Percentiles rank a stretch among this genome's conserved stretches.
Evolutionary conservation across 2,797 vertebrate genomes (phyloP).

Genomic region (Nyctibius grandis): DNA sequence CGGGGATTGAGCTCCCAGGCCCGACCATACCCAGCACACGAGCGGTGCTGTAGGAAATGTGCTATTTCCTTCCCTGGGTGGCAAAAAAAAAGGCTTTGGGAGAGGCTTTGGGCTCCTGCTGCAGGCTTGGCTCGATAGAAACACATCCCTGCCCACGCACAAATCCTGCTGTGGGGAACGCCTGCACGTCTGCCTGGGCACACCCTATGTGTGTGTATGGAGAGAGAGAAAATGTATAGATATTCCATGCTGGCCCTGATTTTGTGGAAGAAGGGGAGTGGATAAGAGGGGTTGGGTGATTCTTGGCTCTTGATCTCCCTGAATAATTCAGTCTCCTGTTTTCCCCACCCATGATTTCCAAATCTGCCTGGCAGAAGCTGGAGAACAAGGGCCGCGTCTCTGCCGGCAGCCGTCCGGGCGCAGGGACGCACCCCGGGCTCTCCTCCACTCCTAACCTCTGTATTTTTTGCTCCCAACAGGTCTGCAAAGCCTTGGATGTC

Average conservation of each 20-base stretch:
- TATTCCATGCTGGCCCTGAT: neutral
- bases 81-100: neutral
- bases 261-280: neutral
- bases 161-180: neutral
- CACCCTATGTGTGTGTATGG: accelerated
- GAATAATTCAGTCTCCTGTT: neutral
- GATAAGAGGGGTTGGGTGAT: neutral
- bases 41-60: neutral
- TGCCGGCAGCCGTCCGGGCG: accelerated
- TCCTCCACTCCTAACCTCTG: neutral
- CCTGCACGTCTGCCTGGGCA: neutral
- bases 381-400: accelerated
- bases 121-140: accelerated
- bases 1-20: neutral
- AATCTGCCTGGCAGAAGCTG: neutral
- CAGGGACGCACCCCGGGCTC: neutral
- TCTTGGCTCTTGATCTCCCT: neutral
- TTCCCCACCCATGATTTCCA: neutral
- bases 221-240: neutral
- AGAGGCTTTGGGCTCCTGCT: neutral
- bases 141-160: neutral
- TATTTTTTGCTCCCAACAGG: neutral
- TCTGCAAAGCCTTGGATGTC: neutral
- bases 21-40: accelerated
- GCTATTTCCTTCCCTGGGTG: neutral